phyloP scores from a whole-genome alignment of 1,140 invertebrate species.

The Gryllus bimaculatus region DNA sequence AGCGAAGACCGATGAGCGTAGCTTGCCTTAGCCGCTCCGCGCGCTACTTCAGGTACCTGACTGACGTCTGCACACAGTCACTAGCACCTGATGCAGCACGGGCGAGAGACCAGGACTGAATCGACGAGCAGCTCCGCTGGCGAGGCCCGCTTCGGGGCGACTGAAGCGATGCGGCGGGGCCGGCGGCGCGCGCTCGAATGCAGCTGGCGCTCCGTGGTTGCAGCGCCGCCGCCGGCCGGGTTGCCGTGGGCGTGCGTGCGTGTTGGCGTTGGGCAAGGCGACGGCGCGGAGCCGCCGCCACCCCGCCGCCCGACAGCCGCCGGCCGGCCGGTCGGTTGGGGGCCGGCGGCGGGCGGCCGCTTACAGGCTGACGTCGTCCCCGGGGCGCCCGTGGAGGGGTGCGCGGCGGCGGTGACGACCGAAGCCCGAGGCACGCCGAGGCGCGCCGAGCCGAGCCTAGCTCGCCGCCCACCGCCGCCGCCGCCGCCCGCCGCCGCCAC shows the following conservation, averaged over 20 bases:
- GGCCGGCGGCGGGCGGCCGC: too few species aligned
- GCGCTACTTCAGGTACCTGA: constrained; percentile 98
- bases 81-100: constrained; percentile 63
- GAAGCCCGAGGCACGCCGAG: not conserved
- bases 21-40: constrained; percentile 49
- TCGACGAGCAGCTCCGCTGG: not conserved
- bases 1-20: not conserved
- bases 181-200: not conserved
- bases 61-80: constrained; percentile 53
- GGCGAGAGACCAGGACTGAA: constrained; percentile 37
- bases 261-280: too few species aligned
- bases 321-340: too few species aligned
- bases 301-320: too few species aligned
- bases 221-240: too few species aligned
- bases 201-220: not conserved
- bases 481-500: too few species aligned
- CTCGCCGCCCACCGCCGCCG: too few species aligned
- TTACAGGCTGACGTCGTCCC: too few species aligned
- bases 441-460: too few species aligned
- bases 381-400: too few species aligned
- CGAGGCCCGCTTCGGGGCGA: not conserved
- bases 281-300: too few species aligned
- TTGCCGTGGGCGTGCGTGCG: too few species aligned
- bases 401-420: not conserved
- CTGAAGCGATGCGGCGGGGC: not conserved